Evolutionary conservation across 64 coral and sea anemone species (phyloP), one percentile per base, ranked within the genome.

Genomic region (Montipora cactus): DNA sequence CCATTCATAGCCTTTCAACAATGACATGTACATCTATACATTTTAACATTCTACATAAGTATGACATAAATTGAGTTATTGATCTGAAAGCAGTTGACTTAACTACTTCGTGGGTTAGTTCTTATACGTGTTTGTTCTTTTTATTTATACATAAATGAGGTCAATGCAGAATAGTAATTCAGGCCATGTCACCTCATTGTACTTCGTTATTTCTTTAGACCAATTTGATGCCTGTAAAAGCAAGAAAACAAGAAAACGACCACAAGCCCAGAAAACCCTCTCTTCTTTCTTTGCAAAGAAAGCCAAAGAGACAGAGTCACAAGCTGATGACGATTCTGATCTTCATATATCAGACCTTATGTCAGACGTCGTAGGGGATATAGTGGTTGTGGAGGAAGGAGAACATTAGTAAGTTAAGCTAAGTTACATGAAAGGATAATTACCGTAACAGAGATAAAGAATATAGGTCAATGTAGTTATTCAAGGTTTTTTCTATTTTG

Each of bases 271-370:
- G 88, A 79, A 77, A 75, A 79, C 75, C 49, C 8, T 80, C 55
- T 79, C 88, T 58, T 75, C 72, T 75, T 77, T 79, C 72, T 90
- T 90, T 90, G 88, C 72, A 79, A 90, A 79, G 75, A 90, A 80
- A 62, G 75, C 72, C 47, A 90, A 78, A 90, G 55, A 78, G 75
- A 53, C 72, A 77, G 88, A 90, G n/a, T 47, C 49, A 90, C 72
- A 90, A 59, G 88, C 75, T 18, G 88, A 49, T 90, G 19, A 79
- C 49, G 88, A 90, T 80, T 77, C 75, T 79, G 88, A 86, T 86
- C 64, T 86, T 69, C 64, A 86, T 59, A 64, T 84, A 84, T 66
- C 81, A 7, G 81, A 84, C 81, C 81, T 84, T 58, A 84, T 62
- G 7, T 84, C 81, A 84, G 81, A 84, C 59, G 13, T 13, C 81